Conservation (phyloP, 2,113 vertebrate genomes). For the Glareola pratincola region DNA sequence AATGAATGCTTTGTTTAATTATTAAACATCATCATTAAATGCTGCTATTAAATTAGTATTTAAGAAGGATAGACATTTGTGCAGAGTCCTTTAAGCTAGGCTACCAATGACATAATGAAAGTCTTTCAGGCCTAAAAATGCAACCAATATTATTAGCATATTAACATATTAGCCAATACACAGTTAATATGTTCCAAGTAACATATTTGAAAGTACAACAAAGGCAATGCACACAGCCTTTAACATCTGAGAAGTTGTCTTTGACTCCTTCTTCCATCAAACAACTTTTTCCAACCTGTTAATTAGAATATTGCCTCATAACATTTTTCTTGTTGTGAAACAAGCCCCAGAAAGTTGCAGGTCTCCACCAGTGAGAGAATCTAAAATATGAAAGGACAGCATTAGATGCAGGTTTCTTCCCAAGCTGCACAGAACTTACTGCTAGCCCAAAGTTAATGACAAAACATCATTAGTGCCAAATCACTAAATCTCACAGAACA, state of each 20-base stretch:
- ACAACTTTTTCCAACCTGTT: neutral
- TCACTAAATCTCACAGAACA: neutral
- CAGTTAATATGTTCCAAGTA: neutral
- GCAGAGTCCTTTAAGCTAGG: neutral
- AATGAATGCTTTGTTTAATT: neutral
- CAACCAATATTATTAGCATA: neutral
- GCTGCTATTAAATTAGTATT: neutral
- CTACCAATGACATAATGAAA: neutral
- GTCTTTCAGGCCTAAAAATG: neutral
- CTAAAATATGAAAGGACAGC: neutral
- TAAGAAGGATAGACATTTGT: neutral
- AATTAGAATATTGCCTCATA: neutral
- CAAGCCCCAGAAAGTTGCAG: neutral
- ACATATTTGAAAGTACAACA: neutral
- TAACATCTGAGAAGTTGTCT: neutral
- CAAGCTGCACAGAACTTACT: accelerated
- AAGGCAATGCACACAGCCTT: neutral
- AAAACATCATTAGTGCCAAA: neutral
- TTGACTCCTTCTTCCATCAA: neutral
- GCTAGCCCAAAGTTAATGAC: neutral
- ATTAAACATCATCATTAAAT: neutral
- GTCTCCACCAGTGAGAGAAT: neutral
- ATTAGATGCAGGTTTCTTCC: neutral
- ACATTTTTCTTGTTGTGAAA: neutral
- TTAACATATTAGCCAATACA: neutral